These are phyloP conservation scores for Apistogramma diplotaenia DNA, from an alignment of 2,113 vertebrate genomes.

Conservation along the genomic window DNA sequence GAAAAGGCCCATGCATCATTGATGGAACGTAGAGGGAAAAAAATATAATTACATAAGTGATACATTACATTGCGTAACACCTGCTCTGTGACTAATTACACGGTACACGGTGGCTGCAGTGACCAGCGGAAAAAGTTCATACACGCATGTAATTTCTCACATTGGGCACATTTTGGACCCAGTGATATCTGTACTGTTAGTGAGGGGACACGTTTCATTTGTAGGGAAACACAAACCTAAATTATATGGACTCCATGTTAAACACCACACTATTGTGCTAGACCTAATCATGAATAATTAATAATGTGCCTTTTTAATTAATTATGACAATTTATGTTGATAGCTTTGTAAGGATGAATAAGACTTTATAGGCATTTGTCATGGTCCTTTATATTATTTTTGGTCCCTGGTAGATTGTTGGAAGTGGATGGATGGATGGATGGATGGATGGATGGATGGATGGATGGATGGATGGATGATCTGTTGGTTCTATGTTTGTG, in stretches of 20 bases:
- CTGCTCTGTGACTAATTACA: slow-evolving; percentile 35
- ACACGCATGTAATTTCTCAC: slow-evolving; percentile 14
- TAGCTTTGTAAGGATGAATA: neutral
- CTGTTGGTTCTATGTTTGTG: neutral
- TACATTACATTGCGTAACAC: slow-evolving; percentile 25
- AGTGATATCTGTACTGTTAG: neutral
- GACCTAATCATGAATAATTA: neutral
- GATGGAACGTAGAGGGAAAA: slow-evolving; percentile 11
- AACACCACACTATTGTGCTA: neutral
- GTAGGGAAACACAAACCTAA: neutral
- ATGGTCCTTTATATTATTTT: neutral
- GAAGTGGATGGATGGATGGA: no score
- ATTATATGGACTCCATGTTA: neutral
- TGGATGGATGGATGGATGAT: no score
- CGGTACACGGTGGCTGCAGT: slow-evolving; percentile 4
- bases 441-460: no score
- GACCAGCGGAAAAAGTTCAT: neutral
- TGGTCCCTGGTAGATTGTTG: neutral
- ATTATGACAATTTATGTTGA: neutral
- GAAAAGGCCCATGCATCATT: slow-evolving; percentile 18
- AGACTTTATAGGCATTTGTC: neutral
- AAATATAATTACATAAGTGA: slow-evolving; percentile 27
- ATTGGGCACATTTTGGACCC: slow-evolving; percentile 1
- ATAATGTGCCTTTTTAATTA: neutral
- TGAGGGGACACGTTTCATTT: slow-evolving; percentile 8